phyloP scores from a whole-genome alignment of 2,113 vertebrate species.

The Hypocryptadius cinnamomeus region DNA sequence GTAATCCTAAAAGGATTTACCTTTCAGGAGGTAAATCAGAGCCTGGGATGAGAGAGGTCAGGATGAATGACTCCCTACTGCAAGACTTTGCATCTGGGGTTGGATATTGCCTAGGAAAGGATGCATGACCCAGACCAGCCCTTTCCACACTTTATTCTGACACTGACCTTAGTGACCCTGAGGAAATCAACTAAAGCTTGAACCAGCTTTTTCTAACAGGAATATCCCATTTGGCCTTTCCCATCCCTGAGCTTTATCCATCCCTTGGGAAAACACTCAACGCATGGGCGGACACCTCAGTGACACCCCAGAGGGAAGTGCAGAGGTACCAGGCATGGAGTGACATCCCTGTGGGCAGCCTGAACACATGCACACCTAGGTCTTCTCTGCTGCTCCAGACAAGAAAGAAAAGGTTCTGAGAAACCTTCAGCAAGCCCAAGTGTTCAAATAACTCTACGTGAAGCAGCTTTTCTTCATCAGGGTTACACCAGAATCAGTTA shows the following conservation, averaged over 20 bases:
- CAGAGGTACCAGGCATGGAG: not conserved
- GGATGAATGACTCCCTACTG: not conserved
- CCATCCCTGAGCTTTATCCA: not conserved
- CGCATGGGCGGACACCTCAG: rapidly evolving
- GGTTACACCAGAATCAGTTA: not conserved
- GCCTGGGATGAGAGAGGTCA: rapidly evolving
- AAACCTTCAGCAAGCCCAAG: not conserved
- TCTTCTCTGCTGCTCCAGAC: not conserved
- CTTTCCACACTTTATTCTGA: not conserved
- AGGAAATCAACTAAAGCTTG: not conserved
- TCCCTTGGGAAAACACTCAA: not conserved
- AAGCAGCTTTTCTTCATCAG: not conserved
- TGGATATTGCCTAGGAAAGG: not conserved
- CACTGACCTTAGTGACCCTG: not conserved
- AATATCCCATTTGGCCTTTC: not conserved
- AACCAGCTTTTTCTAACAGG: not conserved
- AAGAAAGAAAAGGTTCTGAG: not conserved
- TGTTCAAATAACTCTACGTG: not conserved
- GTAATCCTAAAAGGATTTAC: no score
- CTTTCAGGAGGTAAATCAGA: not conserved
- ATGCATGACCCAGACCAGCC: not conserved
- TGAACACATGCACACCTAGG: rapidly evolving
- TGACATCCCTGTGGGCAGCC: not conserved
- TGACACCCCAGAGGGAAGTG: rapidly evolving
- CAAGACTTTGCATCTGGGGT: not conserved